A percentile compares a stretch with the other conserved stretches of the same genome.
Evolutionary conservation across 2,888 invertebrate genomes (phyloP).

Genomic region (Meliscaeva auricollis): DNA sequence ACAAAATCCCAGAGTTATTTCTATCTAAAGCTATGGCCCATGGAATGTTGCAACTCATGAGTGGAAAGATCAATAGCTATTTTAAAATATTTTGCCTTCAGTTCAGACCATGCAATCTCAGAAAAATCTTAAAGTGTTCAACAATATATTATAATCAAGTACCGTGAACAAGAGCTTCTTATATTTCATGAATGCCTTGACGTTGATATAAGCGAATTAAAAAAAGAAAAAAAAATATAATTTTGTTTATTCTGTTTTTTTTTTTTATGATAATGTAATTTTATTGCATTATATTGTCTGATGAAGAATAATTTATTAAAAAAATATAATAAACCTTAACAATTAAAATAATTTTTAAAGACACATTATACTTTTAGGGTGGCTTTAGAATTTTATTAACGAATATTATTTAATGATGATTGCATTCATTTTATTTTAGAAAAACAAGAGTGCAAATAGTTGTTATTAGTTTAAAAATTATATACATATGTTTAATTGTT

Average conservation of each 20-base stretch:
- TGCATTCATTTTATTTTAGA: no score
- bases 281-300: background rate
- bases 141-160: constrained; percentile 57
- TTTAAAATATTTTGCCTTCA: constrained; percentile 39
- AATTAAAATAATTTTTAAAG: no score
- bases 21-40: constrained; percentile 3
- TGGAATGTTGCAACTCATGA: constrained; percentile 43
- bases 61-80: constrained; percentile 50
- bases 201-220: background rate
- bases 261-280: background rate
- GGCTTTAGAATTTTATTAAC: no score
- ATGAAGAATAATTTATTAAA: no score
- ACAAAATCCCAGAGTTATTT: background rate
- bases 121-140: constrained; percentile 34
- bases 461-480: no score
- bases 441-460: no score
- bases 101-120: constrained; percentile 41
- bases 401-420: no score
- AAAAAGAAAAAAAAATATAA: constrained; percentile 1
- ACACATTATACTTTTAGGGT: no score
- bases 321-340: no score
- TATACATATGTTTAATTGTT: no score
- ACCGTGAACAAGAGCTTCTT: constrained; percentile 6
- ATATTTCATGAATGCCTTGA: constrained; percentile 5
- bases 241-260: background rate